Evolutionary conservation across 2,113 vertebrate species (phyloP).

Genomic region (Nothoprocta perdicaria): DNA sequence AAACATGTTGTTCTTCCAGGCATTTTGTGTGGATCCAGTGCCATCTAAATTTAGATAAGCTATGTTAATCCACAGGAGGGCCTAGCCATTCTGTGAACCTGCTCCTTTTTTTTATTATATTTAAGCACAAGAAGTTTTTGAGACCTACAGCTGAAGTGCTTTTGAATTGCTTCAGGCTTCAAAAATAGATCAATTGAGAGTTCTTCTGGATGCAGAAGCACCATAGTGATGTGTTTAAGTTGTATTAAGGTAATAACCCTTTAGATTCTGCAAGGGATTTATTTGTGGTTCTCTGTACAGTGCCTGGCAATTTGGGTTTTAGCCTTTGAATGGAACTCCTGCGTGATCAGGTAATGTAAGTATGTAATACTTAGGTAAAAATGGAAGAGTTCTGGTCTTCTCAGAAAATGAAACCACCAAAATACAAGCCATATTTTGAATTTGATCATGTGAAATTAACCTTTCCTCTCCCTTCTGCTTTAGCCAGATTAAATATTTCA

Average conservation of each 20-base stretch:
- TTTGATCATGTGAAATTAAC: neutral
- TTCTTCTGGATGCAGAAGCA: neutral
- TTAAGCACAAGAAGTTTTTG: slow-evolving; percentile 34
- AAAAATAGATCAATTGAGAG: slow-evolving; percentile 26
- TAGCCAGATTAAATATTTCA: neutral
- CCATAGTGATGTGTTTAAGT: neutral
- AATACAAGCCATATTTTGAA: neutral
- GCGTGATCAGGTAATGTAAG: fast-evolving
- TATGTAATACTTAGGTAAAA: neutral
- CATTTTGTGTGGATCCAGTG: slow-evolving; percentile 42
- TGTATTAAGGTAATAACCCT: neutral
- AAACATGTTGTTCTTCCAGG: slow-evolving; percentile 31
- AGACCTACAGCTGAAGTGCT: neutral
- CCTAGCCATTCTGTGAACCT: slow-evolving; percentile 8
- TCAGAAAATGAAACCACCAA: neutral
- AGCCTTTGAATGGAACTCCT: neutral
- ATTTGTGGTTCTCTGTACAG: neutral
- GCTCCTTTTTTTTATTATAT: slow-evolving; percentile 28
- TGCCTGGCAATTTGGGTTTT: neutral
- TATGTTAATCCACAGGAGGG: slow-evolving; percentile 42
- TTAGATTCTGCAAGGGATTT: neutral
- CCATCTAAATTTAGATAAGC: slow-evolving; percentile 65
- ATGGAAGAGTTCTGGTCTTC: neutral
- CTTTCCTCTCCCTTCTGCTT: neutral
- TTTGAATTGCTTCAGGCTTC: slow-evolving; percentile 15